Evolutionary conservation across 2,888 invertebrate species (phyloP).

Genomic region (Myopa tessellatipennis): DNA sequence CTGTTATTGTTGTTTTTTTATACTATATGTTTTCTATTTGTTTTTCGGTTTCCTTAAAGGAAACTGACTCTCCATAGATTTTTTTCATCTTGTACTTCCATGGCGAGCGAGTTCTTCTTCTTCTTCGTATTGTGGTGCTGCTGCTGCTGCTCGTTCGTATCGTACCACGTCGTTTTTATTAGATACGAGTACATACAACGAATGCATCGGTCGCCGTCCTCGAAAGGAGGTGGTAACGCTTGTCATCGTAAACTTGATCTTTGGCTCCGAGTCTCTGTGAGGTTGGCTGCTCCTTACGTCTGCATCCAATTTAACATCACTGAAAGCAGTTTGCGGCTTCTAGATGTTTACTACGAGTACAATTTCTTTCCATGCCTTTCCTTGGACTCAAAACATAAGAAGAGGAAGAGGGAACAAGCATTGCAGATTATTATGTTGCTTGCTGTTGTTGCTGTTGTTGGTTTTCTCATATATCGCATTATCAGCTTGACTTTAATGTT

Average conservation of each 20-base stretch:
- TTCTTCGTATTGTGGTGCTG: conserved; percentile 25
- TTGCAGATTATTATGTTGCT: not conserved
- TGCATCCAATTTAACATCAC: not conserved
- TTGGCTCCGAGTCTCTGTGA: conserved; percentile 48
- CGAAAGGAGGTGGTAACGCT: conserved; percentile 63
- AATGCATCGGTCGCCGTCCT: conserved; percentile 21
- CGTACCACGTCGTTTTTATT: conserved; percentile 4
- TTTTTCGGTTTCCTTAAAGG: conserved; percentile 15
- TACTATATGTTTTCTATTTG: conserved; percentile 30
- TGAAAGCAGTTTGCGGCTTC: too few relatives aligned
- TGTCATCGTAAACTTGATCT: conserved; percentile 65
- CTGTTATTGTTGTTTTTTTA: not conserved
- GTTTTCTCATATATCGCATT: not conserved
- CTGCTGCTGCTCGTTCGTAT: conserved; percentile 13
- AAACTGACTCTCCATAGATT: not conserved
- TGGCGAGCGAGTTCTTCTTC: not conserved
- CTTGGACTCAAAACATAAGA: not conserved
- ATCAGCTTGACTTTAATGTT: not conserved
- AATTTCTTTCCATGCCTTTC: conserved; percentile 7
- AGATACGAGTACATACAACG: not conserved
- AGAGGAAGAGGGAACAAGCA: not conserved
- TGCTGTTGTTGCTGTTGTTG: not conserved
- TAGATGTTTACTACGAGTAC: not conserved
- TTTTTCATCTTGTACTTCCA: not conserved
- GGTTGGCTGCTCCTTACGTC: conserved; percentile 21